Evolutionary conservation across 2,797 vertebrate genomes (phyloP).

Genomic region (Phoxinus dragarum): DNA sequence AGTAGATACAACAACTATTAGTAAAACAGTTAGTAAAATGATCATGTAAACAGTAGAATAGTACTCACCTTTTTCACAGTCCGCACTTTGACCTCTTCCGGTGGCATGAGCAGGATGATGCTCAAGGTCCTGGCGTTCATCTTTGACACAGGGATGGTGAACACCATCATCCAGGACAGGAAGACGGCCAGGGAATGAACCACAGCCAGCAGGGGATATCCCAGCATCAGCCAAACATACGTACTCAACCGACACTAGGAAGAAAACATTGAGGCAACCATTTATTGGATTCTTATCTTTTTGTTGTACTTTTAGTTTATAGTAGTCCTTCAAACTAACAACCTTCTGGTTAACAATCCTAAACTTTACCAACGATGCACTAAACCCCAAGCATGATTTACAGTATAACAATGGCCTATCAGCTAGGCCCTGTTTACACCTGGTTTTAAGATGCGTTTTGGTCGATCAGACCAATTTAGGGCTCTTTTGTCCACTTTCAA

Average conservation of each 20-base stretch:
- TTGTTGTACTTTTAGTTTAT: background rate
- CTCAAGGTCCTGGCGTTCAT: constrained; percentile 75
- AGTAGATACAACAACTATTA: constrained; percentile 6
- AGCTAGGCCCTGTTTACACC: background rate
- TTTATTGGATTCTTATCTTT: background rate
- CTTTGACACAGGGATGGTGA: constrained; percentile 85
- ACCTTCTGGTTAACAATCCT: background rate
- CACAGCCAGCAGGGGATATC: constrained; percentile 76
- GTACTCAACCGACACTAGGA: constrained; percentile 68
- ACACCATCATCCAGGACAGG: constrained; percentile 81
- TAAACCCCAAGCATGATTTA: background rate
- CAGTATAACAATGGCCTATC: background rate
- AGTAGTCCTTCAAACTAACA: background rate
- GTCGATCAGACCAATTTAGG: too few relatives aligned
- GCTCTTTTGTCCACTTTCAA: too few relatives aligned
- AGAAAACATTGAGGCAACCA: background rate
- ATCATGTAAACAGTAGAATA: background rate
- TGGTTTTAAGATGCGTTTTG: too few relatives aligned
- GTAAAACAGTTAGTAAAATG: background rate
- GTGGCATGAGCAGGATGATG: constrained; percentile 79
- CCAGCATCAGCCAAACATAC: constrained; percentile 78
- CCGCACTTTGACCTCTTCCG: constrained; percentile 71
- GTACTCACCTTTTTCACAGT: constrained; percentile 67
- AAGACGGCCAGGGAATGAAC: constrained; percentile 80
- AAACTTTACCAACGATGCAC: background rate